These are phyloP conservation scores for Antrozous pallidus DNA, from an alignment of 2,797 vertebrate species.

Conservation along the genomic window DNA sequence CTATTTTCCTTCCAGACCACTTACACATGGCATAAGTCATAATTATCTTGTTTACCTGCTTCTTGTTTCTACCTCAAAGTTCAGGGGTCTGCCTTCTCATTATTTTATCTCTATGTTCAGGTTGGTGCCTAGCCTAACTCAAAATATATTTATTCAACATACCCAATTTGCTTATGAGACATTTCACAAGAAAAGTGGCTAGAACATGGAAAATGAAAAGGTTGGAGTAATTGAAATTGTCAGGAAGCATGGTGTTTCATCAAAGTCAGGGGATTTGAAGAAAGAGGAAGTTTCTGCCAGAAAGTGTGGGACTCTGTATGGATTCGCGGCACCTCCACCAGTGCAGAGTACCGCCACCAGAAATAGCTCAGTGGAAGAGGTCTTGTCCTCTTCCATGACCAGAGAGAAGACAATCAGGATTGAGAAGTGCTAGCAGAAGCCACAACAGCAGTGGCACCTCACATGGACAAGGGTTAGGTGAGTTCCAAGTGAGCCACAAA, in stretches of 20 bases:
- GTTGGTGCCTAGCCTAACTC: background rate
- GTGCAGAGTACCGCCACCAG: background rate
- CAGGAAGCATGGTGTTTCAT: accelerated
- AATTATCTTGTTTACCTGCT: no score
- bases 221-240: background rate
- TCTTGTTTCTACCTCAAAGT: background rate
- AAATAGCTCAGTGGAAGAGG: background rate
- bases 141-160: background rate
- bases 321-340: background rate
- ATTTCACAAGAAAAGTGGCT: background rate
- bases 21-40: background rate
- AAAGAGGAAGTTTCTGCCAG: background rate
- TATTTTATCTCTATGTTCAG: background rate
- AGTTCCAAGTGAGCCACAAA: background rate
- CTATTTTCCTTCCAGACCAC: background rate
- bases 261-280: background rate
- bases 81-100: background rate
- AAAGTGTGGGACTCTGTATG: accelerated
- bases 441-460: background rate
- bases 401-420: background rate
- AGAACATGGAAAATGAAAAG: background rate
- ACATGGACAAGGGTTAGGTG: background rate
- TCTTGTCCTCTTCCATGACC: no score
- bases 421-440: background rate
- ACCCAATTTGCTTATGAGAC: background rate